Evolutionary conservation across 2,888 invertebrate genomes (phyloP).

Genomic region (Hipparchia sbordonii): DNA sequence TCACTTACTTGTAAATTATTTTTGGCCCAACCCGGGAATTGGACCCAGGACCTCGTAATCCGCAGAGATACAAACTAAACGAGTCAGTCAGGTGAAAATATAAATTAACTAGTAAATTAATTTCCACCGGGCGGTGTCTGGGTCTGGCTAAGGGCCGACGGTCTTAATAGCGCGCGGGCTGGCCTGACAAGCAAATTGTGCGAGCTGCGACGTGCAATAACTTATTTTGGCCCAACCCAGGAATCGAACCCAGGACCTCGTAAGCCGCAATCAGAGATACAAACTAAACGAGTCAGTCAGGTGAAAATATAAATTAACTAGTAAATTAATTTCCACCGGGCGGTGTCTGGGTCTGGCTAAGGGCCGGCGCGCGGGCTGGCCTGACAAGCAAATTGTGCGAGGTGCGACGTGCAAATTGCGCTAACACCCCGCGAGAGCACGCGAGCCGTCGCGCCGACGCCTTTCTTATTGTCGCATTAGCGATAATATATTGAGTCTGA

Average conservation of each 20-base stretch:
- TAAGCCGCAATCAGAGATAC: neutral
- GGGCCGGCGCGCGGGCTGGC: constrained; percentile 49
- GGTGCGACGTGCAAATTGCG: constrained; percentile 75
- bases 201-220: constrained; percentile 73
- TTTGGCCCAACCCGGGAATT: no score
- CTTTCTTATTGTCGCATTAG: constrained; percentile 19
- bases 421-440: constrained; percentile 53
- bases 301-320: constrained; percentile 35
- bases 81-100: neutral
- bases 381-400: constrained; percentile 75
- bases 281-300: no score
- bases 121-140: constrained; percentile 57
- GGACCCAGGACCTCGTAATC: no score
- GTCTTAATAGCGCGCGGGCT: constrained; percentile 47
- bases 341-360: constrained; percentile 44
- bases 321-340: constrained; percentile 68
- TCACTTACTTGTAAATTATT: no score
- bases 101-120: constrained; percentile 58
- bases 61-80: no score
- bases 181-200: constrained; percentile 75
- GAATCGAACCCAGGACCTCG: no score
- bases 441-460: constrained; percentile 20
- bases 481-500: constrained; percentile 9
- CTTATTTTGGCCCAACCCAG: no score
- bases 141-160: constrained; percentile 44